Percentiles rank a stretch among this genome's conserved stretches.
Conservation (phyloP, 2,797 vertebrate species). For the Tapera naevia region DNA sequence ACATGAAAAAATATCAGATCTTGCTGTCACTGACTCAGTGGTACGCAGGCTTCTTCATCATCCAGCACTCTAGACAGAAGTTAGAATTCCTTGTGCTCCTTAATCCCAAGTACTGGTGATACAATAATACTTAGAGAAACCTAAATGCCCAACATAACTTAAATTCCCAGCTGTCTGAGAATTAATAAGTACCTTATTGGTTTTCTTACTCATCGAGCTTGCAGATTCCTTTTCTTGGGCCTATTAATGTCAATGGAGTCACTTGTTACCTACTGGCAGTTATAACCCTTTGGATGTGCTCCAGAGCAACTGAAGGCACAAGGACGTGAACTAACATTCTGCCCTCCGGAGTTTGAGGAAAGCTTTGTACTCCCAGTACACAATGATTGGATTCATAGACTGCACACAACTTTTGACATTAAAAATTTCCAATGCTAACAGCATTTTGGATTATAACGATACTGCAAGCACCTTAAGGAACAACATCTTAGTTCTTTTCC, state of each 20-base stretch:
- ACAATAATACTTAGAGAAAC: neutral
- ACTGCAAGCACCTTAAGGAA: neutral
- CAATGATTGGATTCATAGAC: neutral
- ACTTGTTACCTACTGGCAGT: neutral
- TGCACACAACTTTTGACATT: neutral
- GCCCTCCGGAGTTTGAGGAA: neutral
- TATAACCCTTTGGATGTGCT: neutral
- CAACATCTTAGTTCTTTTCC: neutral
- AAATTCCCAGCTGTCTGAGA: neutral
- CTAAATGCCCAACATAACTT: neutral
- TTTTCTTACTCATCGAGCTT: neutral
- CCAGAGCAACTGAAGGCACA: neutral
- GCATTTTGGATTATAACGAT: neutral
- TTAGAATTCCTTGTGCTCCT: neutral
- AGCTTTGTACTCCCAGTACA: neutral
- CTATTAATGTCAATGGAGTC: neutral
- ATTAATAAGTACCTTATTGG: neutral
- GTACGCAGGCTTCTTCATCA: neutral
- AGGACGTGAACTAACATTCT: neutral
- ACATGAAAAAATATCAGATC: neutral
- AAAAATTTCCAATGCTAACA: neutral
- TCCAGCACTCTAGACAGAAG: neutral
- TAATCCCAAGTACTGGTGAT: neutral
- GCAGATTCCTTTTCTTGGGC: neutral
- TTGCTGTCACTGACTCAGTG: neutral